Percentiles rank a stretch among this genome's conserved stretches.
These are phyloP conservation scores for Eufriesea mexicana DNA, from an alignment of 1,140 invertebrate species.

Conservation along the genomic window DNA sequence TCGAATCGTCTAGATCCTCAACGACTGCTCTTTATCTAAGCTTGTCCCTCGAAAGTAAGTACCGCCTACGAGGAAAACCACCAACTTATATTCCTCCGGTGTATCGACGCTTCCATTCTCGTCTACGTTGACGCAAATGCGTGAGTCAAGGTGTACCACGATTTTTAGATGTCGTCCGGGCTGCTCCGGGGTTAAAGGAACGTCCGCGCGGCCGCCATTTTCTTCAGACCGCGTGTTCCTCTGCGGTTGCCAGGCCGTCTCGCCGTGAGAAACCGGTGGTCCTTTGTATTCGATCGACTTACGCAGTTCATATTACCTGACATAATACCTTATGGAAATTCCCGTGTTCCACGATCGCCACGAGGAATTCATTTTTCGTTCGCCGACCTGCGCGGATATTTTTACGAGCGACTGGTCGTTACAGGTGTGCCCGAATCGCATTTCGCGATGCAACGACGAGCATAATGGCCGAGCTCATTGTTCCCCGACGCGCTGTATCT, in stretches of 20 bases:
- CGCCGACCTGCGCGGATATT: constrained; percentile 31
- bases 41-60: too few species aligned
- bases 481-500: neutral
- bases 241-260: neutral
- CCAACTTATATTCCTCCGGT: too few species aligned
- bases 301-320: constrained; percentile 30
- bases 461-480: neutral
- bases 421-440: constrained; percentile 29
- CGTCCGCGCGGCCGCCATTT: too few species aligned
- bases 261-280: neutral
- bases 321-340: constrained; percentile 24
- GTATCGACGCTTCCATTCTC: neutral
- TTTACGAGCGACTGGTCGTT: constrained; percentile 12
- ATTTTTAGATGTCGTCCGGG: neutral
- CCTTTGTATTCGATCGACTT: constrained; percentile 16
- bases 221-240: too few species aligned
- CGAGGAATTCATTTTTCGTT: constrained; percentile 34
- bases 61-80: too few species aligned
- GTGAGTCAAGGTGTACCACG: neutral
- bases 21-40: too few species aligned
- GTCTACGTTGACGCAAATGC: neutral
- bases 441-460: constrained; percentile 9
- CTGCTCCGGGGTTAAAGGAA: neutral
- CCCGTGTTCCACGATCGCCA: neutral
- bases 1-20: too few species aligned